Evolutionary conservation across 1,140 invertebrate genomes (phyloP), one percentile per base, ranked within the genome.

Genomic region (Leucophenga varia): DNA sequence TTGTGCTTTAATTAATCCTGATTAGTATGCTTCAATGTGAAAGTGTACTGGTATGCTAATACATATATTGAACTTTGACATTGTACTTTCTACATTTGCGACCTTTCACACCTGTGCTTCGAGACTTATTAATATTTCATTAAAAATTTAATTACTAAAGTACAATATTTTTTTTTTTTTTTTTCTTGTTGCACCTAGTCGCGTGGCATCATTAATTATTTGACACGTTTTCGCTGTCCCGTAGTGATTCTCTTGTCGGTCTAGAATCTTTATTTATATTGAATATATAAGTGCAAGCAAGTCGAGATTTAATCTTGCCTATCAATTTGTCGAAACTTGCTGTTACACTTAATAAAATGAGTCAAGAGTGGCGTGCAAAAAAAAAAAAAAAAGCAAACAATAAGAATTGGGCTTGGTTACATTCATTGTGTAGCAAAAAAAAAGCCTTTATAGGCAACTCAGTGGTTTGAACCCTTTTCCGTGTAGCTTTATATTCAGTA

Each of bases 261-360:
- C 54, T 47, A 6, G 22, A 5, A 25, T 10, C 22, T 25, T 25
- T 6, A 25, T 10, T 5, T 25, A 5, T 25, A 6, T 5, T 25
- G 22, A 5, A 25, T 6, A 25, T 25, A 25, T 6, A 25, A 34
- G 31, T 34, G n/a, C 6, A 9, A n/a, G 43, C 47, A 43, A 35
- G 49, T 40, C 47, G 51, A 49, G 61, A 65, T 61, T 58, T 56
- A 61, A 64, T 64, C 61, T 58, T 47, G 36, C 44, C n/a, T 65
- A 65, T 65, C 61, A 65, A 65, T 61, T 67, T 65, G 58, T 61
- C 63, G 50, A 67, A 57, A 53, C 51, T 54, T 57, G 48, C n/a
- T 49, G 54, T 49, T 57, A 52, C 52, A 55, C 45, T 57, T 52
- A 21, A 51, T 47, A 52, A 38, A 47, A 64, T 20, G 32, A 38